phyloP scores from a whole-genome alignment of 1,140 invertebrate species.

The Reticulitermes speratus region DNA sequence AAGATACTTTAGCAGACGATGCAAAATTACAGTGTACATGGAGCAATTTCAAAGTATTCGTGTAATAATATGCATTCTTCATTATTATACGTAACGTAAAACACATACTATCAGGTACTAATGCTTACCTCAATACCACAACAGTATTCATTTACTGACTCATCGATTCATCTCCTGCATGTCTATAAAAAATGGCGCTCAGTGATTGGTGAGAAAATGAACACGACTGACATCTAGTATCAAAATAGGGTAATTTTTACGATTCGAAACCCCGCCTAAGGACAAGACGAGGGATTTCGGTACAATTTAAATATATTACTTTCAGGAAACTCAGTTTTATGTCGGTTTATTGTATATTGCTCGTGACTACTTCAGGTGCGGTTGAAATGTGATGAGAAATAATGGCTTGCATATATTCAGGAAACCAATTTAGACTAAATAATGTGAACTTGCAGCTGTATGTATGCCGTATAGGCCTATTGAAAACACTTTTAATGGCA shows the following conservation, averaged over 20 bases:
- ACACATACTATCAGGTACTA: neutral
- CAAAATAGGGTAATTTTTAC: neutral
- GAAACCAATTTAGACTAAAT: too few species aligned
- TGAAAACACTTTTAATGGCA: too few species aligned
- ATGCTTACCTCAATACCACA: conserved; percentile 24
- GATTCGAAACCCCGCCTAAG: neutral
- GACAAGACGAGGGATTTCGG: neutral
- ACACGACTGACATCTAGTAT: conserved; percentile 33
- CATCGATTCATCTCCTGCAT: conserved; percentile 22
- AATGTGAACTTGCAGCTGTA: too few species aligned
- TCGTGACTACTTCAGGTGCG: too few species aligned
- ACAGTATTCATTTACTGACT: conserved; percentile 21
- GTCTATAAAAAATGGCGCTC: conserved; percentile 21
- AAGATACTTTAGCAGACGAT: conserved; percentile 52
- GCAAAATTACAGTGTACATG: conserved; percentile 30
- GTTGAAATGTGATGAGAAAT: too few species aligned
- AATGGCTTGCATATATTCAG: too few species aligned
- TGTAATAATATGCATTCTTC: neutral
- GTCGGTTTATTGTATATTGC: too few species aligned
- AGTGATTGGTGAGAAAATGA: conserved; percentile 26
- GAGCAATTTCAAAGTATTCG: neutral
- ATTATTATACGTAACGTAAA: neutral
- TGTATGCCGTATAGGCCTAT: too few species aligned
- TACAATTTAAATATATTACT: too few species aligned
- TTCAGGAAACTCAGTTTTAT: too few species aligned